These are phyloP conservation scores for Protophormia terraenovae DNA, from an alignment of 2,888 invertebrate genomes.

Conservation along the genomic window DNA sequence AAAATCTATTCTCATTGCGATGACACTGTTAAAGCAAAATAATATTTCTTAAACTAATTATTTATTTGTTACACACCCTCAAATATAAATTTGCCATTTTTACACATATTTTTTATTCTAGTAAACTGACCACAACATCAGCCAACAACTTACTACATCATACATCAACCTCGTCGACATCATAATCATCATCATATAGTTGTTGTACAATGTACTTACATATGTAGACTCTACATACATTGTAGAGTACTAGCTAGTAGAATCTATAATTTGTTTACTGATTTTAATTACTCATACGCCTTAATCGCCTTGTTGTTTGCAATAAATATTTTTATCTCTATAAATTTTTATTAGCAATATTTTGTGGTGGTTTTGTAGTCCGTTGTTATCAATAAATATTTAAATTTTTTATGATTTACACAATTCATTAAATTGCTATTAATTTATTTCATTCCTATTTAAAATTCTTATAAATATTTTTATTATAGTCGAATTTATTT, in stretches of 20 bases:
- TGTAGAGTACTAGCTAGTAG: neutral
- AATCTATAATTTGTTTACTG: neutral
- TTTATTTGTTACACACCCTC: neutral
- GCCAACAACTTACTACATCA: neutral
- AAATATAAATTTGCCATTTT: neutral
- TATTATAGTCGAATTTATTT: neutral
- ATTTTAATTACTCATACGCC: slow-evolving; percentile 49
- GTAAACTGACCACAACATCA: neutral
- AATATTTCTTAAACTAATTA: neutral
- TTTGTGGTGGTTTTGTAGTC: neutral
- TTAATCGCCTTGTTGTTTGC: neutral
- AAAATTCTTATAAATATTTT: neutral
- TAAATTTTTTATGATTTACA: slow-evolving; percentile 29
- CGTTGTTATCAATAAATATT: slow-evolving; percentile 31
- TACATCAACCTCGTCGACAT: neutral
- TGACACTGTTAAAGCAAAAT: neutral
- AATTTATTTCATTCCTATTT: slow-evolving; percentile 3
- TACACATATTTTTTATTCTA: neutral
- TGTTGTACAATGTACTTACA: neutral
- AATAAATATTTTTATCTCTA: neutral
- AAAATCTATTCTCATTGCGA: neutral
- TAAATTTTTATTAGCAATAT: neutral
- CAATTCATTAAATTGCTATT: slow-evolving; percentile 34
- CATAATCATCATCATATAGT: neutral
- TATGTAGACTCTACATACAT: neutral